A percentile compares a stretch with the other conserved stretches of the same genome.
Evolutionary conservation across 64 coral and sea anemone species (phyloP).

Genomic region (Hydrozoanthus tunicans): DNA sequence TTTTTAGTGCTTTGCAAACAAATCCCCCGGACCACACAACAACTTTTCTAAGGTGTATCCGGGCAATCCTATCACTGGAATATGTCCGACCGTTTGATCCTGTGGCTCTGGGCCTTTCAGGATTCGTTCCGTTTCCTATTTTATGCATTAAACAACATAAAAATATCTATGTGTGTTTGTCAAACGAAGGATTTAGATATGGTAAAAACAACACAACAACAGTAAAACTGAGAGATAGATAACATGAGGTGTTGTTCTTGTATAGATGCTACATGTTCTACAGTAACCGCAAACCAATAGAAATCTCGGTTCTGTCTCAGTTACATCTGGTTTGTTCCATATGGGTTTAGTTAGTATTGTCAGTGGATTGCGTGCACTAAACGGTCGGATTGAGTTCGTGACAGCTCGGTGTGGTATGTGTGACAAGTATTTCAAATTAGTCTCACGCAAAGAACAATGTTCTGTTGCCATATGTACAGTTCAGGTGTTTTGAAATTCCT

Average conservation of each 20-base stretch:
- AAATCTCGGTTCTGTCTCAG: neutral
- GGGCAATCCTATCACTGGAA: constrained; percentile 6
- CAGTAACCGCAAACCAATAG: neutral
- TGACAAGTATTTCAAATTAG: constrained; percentile 23
- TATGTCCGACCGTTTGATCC: constrained; percentile 45
- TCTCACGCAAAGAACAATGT: constrained; percentile 30
- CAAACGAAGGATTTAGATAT: neutral
- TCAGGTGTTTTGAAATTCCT: neutral
- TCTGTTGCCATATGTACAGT: neutral
- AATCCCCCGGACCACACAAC: constrained; percentile 47
- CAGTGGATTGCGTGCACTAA: neutral
- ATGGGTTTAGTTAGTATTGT: constrained; percentile 31
- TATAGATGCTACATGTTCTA: neutral
- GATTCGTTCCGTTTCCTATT: neutral
- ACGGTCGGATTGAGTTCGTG: no score
- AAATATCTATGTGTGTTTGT: neutral
- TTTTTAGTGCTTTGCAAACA: constrained; percentile 18
- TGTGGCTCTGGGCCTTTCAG: neutral
- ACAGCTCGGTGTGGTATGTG: neutral
- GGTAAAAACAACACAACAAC: neutral
- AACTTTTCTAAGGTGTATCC: neutral
- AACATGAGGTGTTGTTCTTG: neutral
- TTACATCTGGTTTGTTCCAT: neutral
- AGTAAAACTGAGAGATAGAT: neutral
- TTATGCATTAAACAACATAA: neutral